phyloP scores from a whole-genome alignment of 2,797 vertebrate species.

The Synaphobranchus kaupii region DNA sequence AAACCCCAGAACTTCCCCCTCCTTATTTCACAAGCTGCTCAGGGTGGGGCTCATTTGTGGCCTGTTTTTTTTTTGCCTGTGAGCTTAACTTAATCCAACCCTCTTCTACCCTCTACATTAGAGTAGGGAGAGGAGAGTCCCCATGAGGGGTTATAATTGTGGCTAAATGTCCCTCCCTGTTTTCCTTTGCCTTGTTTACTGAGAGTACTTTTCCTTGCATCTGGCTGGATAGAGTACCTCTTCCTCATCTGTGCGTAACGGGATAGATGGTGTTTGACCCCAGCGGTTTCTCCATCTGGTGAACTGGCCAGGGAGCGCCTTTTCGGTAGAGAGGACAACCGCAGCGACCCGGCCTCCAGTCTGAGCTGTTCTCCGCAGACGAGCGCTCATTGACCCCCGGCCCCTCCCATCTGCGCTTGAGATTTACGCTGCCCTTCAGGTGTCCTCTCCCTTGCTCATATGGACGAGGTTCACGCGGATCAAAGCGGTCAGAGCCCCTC shows the following conservation, averaged over 20 bases:
- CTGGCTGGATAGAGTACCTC: background rate
- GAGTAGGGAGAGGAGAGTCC: background rate
- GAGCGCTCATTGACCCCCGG: slow-evolving; percentile 23
- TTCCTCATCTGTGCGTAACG: background rate
- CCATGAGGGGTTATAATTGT: background rate
- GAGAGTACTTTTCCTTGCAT: background rate
- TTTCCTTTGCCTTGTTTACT: background rate
- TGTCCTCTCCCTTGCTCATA: slow-evolving; percentile 29
- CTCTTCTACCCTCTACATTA: no score
- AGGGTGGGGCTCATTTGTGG: background rate
- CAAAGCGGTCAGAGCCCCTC: slow-evolving; percentile 28
- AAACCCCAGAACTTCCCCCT: slow-evolving; percentile 4
- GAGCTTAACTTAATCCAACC: background rate
- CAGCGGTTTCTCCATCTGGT: background rate
- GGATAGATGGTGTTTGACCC: background rate
- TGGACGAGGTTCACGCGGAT: slow-evolving; percentile 31
- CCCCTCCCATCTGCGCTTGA: slow-evolving; percentile 37
- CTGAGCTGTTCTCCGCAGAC: slow-evolving; percentile 24
- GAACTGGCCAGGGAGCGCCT: background rate
- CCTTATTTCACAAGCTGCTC: background rate
- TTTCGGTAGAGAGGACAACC: background rate
- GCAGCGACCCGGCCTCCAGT: background rate
- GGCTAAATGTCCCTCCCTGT: background rate
- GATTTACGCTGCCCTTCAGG: slow-evolving; percentile 52
- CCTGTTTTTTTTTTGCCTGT: background rate